phyloP scores from a whole-genome alignment of 1,140 invertebrate genomes.

The Gryon sp. region DNA sequence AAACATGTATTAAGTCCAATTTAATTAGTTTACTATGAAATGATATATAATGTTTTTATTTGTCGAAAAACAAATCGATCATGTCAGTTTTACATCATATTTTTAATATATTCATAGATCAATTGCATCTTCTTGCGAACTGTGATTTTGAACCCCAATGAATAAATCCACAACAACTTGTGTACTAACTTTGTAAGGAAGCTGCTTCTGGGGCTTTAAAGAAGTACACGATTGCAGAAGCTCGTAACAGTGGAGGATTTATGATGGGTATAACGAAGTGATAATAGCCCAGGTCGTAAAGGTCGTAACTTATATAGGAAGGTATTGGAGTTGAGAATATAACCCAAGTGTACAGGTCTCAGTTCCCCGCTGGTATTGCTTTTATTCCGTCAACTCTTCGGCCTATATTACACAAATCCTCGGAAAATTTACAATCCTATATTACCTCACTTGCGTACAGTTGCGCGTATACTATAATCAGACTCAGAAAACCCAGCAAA shows the following conservation, averaged over 20 bases:
- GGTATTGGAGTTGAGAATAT: slow-evolving; percentile 58
- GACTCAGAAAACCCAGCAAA: neutral
- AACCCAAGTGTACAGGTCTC: slow-evolving; percentile 69
- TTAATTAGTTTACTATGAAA: too few species aligned
- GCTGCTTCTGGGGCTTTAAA: slow-evolving; percentile 37
- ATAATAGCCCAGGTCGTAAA: slow-evolving; percentile 74
- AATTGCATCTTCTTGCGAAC: slow-evolving; percentile 34
- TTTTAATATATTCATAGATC: slow-evolving; percentile 41
- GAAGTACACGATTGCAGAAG: slow-evolving; percentile 55
- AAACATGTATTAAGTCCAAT: too few species aligned
- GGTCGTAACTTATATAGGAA: slow-evolving; percentile 70
- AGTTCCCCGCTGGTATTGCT: slow-evolving; percentile 66
- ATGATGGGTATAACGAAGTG: slow-evolving; percentile 67
- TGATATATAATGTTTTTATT: too few species aligned
- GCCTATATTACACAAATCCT: slow-evolving; percentile 56
- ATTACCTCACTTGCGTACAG: slow-evolving; percentile 52
- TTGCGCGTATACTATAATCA: slow-evolving; percentile 6
- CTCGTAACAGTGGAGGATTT: slow-evolving; percentile 65
- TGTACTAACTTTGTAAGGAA: slow-evolving; percentile 46
- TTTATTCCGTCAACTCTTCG: slow-evolving; percentile 65
- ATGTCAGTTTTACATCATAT: slow-evolving; percentile 28
- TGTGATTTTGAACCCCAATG: slow-evolving; percentile 29
- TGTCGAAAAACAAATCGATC: too few species aligned
- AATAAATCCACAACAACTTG: slow-evolving; percentile 56
- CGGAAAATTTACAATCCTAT: slow-evolving; percentile 61